Percentiles rank a stretch among this genome's conserved stretches.
phyloP scores from a whole-genome alignment of 2,888 invertebrate genomes.

The Romanomermis culicivorax region DNA sequence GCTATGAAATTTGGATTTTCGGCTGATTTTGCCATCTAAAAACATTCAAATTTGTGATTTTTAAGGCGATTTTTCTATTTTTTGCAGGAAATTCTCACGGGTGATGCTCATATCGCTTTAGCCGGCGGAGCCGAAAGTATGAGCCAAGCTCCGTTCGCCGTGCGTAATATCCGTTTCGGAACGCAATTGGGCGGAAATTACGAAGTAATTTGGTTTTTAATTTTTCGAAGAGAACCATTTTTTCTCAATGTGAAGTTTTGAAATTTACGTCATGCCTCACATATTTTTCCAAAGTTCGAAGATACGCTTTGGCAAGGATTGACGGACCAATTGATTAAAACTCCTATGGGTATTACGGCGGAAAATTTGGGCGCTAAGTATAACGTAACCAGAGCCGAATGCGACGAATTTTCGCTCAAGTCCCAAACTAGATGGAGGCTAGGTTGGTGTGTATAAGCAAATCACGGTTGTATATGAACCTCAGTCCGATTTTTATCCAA shows the following conservation, averaged over 20 bases:
- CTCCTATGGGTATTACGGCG: conserved; percentile 87
- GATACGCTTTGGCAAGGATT: conserved; percentile 73
- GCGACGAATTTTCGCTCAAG: conserved; percentile 58
- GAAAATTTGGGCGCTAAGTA: conserved; percentile 73
- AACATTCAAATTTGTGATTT: not conserved
- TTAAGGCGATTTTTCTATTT: conserved; percentile 11
- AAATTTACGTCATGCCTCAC: not conserved
- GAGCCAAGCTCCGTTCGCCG: conserved; percentile 70
- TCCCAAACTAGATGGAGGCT: conserved; percentile 72
- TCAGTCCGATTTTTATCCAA: not conserved
- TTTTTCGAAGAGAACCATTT: not conserved
- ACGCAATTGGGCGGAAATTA: conserved; percentile 51
- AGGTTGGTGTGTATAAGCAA: conserved; percentile 40
- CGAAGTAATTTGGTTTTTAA: conserved; percentile 22
- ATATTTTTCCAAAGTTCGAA: conserved; percentile 40
- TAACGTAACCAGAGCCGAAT: conserved; percentile 54
- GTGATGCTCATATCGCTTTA: conserved; percentile 59
- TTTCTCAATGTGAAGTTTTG: not conserved
- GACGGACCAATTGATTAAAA: conserved; percentile 62
- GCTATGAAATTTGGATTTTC: no score
- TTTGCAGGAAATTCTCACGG: conserved; percentile 56
- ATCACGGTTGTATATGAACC: no score
- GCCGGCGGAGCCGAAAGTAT: conserved; percentile 87
- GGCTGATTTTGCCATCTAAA: not conserved
- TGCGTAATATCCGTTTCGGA: conserved; percentile 66